phyloP scores from a whole-genome alignment of 1,140 invertebrate species.

The Drosophila littoralis region DNA sequence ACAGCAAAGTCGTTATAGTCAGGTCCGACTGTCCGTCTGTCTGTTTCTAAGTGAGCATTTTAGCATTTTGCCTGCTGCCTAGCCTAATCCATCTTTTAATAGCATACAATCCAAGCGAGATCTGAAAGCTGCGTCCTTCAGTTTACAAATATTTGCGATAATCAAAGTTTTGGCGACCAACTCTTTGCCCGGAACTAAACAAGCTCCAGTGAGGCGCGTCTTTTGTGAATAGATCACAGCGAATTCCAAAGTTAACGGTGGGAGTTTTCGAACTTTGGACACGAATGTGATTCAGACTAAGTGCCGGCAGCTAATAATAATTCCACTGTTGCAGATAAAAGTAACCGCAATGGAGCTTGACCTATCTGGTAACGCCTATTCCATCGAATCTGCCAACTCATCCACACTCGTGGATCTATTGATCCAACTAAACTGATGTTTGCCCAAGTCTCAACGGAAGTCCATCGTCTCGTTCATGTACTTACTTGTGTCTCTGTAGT shows the following conservation, averaged over 20 bases:
- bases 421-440: slow-evolving; percentile 36
- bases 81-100: too few species aligned
- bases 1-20: too few species aligned
- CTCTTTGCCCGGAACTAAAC: slow-evolving; percentile 43
- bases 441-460: slow-evolving; percentile 26
- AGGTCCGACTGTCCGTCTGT: too few species aligned
- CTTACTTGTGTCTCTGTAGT: not conserved
- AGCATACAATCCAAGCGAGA: not conserved
- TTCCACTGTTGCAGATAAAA: slow-evolving; percentile 18
- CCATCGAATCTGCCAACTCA: slow-evolving; percentile 30
- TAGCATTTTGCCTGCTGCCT: too few species aligned
- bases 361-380: slow-evolving; percentile 3
- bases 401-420: slow-evolving; percentile 25
- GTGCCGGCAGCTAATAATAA: slow-evolving; percentile 15
- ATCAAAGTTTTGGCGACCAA: not conserved
- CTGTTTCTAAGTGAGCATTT: too few species aligned
- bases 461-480: slow-evolving; percentile 10
- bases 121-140: not conserved
- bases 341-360: slow-evolving; percentile 44
- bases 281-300: slow-evolving; percentile 17
- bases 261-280: slow-evolving; percentile 14
- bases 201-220: slow-evolving; percentile 37
- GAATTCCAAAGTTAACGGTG: slow-evolving; percentile 17
- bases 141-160: slow-evolving; percentile 23
- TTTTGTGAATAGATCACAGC: slow-evolving; percentile 5